Base-by-base conservation (phyloP, 2,888 invertebrate species). In the Plebejus argus region DNA sequence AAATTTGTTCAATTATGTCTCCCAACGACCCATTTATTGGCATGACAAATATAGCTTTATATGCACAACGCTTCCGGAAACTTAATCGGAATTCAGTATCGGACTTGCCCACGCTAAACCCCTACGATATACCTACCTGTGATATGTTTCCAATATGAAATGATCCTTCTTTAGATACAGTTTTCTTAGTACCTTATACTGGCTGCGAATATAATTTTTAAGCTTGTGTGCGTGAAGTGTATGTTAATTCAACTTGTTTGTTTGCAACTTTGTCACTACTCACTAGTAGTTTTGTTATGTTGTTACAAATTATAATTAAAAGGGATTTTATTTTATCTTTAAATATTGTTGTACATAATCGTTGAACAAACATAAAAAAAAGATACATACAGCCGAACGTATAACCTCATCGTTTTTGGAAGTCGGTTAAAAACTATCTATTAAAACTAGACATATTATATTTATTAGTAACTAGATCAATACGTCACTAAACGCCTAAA, bases 1-100 rank as follows among this genome's bases (percentile, higher is more conserved):
- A 74, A 74, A 74, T 53, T 74, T 23, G 53, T 49, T 18, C 74
- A 74, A 74, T 74, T 74, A 74, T 18, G 18, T 53, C 53, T 74
- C 28, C 53, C 23, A 28, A 45, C 72, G 12, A 53, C 53, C 28
- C 74, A 53, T 74, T 74, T 53, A 74, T 6, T n/a, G 72, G 6
- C 18, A 74, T n/a, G n/a, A n/a, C 53, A 74, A 74, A 53, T 74
- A 53, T 53, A 53, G 8, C 1, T 72, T 12, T 45, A 10, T 45
- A 45, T 0, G 45, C 10, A 10, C 23, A 49, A 72, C 23, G 23
- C 12, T 49, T 74, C 49, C 74, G 74, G 28, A 18, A 39, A 74
- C 12, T 49, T 74, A 53, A 74, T 74, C 74, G 28, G 45, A 49
- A 18, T 49, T 12, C 45, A 10, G 45, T 4, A 72, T 72, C 45